These are phyloP conservation scores for Rhagoletis zephyria DNA, from an alignment of 1,140 invertebrate species.

Conservation along the genomic window DNA sequence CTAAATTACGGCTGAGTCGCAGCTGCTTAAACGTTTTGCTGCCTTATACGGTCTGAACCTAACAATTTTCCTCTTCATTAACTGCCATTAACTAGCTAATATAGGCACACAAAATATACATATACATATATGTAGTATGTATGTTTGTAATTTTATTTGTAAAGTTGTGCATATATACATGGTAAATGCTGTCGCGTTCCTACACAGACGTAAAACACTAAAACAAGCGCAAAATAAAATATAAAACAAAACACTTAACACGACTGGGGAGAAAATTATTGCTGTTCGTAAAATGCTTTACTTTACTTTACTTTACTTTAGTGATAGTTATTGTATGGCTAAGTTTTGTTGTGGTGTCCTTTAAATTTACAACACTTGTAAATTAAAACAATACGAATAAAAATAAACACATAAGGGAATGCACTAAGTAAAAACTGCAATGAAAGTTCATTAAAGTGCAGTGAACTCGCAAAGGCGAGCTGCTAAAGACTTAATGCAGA, in stretches of 20 bases:
- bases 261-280: neutral
- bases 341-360: neutral
- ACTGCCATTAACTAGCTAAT: slow-evolving; percentile 14
- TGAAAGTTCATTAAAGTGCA: slow-evolving; percentile 66
- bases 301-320: neutral
- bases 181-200: too few species aligned
- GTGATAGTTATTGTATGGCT: neutral
- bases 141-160: neutral
- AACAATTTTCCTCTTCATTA: slow-evolving; percentile 49
- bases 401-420: neutral
- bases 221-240: neutral
- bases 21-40: slow-evolving; percentile 10
- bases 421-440: neutral
- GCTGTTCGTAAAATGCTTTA: neutral
- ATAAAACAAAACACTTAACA: slow-evolving; percentile 5
- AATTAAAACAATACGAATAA: slow-evolving; percentile 6
- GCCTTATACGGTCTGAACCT: slow-evolving; percentile 36
- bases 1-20: neutral
- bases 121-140: neutral
- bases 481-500: neutral
- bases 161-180: neutral
- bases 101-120: neutral
- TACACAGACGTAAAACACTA: neutral
- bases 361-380: slow-evolving; percentile 12
- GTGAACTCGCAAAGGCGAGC: slow-evolving; percentile 60